Evolutionary conservation across 2,113 vertebrate genomes (phyloP).

Genomic region (Nerophis lumbriciformis): DNA sequence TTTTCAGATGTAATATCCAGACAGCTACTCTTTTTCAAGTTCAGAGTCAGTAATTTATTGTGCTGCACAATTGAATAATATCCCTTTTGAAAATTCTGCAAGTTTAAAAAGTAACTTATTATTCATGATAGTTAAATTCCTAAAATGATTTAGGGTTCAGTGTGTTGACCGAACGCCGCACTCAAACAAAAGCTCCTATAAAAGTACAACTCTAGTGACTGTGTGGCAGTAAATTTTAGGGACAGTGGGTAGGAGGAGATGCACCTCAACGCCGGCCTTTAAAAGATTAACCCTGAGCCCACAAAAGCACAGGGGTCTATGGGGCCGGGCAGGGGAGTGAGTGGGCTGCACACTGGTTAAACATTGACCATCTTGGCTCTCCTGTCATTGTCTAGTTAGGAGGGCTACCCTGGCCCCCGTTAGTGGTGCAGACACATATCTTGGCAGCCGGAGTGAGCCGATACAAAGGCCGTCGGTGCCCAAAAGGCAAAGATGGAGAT

Average conservation of each 20-base stretch:
- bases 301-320: conserved; percentile 52
- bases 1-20: not conserved
- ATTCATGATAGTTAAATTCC: conserved; percentile 43
- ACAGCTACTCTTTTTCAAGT: not conserved
- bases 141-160: conserved; percentile 32
- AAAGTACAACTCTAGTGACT: conserved; percentile 66
- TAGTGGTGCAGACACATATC: conserved; percentile 54
- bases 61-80: conserved; percentile 13
- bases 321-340: conserved; percentile 47
- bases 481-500: conserved; percentile 63
- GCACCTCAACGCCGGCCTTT: conserved; percentile 40
- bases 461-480: conserved; percentile 58
- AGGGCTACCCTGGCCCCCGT: conserved; percentile 36
- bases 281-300: conserved; percentile 65
- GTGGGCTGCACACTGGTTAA: conserved; percentile 63
- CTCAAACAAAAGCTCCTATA: conserved; percentile 50
- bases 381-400: conserved; percentile 69
- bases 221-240: conserved; percentile 61
- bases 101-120: conserved; percentile 28
- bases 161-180: conserved; percentile 15
- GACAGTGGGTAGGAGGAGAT: conserved; percentile 45
- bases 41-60: conserved; percentile 3
- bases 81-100: conserved; percentile 11
- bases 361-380: conserved; percentile 55
- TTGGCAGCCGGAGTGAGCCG: conserved; percentile 61